These are phyloP conservation scores for Neotoxoptera formosana DNA, from an alignment of 1,140 invertebrate species.

Conservation along the genomic window DNA sequence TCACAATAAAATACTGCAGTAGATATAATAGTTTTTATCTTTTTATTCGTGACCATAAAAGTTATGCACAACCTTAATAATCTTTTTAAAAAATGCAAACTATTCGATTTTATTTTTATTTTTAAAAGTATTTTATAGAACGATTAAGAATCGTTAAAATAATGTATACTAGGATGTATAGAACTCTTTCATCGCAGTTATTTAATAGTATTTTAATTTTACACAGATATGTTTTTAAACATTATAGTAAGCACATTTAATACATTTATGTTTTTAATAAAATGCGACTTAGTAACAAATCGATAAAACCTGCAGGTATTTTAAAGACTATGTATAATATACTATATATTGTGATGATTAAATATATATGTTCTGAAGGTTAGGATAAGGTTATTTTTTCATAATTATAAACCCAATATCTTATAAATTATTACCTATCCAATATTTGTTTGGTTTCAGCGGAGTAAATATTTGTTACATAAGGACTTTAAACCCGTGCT, in stretches of 20 bases:
- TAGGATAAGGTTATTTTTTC: not conserved
- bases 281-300: not conserved
- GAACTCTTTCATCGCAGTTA: not conserved
- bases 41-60: not conserved
- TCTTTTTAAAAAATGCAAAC: not conserved
- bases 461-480: not conserved
- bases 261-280: not conserved
- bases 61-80: not conserved
- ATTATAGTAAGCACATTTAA: not conserved
- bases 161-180: not conserved
- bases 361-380: not conserved
- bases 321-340: not conserved
- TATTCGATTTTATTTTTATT: not conserved
- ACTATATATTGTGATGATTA: not conserved
- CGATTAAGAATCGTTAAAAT: not conserved
- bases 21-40: not conserved
- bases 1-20: not conserved
- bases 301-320: not conserved
- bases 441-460: not conserved
- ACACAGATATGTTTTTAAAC: not conserved
- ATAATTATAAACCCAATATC: not conserved
- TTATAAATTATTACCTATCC: no score
- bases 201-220: conserved; percentile 15
- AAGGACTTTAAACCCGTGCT: not conserved
- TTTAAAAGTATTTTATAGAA: not conserved